These are phyloP conservation scores for Muscicapa comitata DNA, from an alignment of 2,797 vertebrate genomes.

Conservation along the genomic window DNA sequence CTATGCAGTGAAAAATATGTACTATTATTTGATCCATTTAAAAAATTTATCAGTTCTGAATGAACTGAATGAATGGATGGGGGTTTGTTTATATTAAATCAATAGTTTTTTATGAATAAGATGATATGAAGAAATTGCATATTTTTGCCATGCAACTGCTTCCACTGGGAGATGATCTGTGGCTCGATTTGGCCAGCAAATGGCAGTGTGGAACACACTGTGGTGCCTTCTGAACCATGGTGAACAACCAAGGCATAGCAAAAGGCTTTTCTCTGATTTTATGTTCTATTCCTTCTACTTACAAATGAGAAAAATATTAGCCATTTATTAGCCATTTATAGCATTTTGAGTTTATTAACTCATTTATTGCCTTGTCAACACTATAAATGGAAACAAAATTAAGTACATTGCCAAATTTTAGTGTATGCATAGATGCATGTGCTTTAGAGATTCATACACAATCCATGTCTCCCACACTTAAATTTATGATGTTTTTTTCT, in stretches of 20 bases:
- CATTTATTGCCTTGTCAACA: background rate
- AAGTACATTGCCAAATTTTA: background rate
- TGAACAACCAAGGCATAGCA: background rate
- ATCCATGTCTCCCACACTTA: background rate
- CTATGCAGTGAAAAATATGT: background rate
- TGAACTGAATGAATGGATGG: background rate
- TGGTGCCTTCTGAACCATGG: background rate
- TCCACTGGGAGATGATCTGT: background rate
- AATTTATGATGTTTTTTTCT: background rate
- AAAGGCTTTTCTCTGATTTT: background rate
- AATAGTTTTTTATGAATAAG: background rate
- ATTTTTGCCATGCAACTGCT: background rate
- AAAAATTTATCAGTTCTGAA: background rate
- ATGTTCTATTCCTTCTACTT: background rate
- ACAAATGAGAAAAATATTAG: background rate
- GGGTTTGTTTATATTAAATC: background rate
- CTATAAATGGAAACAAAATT: background rate
- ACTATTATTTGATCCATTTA: background rate
- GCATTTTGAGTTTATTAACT: too few species aligned
- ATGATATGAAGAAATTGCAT: background rate
- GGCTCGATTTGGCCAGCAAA: background rate
- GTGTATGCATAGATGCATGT: background rate
- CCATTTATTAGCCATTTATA: background rate
- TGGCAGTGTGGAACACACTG: background rate
- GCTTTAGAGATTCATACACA: background rate